Evolutionary conservation across 2,888 invertebrate genomes (phyloP).

Genomic region (Pollenia amentaria): DNA sequence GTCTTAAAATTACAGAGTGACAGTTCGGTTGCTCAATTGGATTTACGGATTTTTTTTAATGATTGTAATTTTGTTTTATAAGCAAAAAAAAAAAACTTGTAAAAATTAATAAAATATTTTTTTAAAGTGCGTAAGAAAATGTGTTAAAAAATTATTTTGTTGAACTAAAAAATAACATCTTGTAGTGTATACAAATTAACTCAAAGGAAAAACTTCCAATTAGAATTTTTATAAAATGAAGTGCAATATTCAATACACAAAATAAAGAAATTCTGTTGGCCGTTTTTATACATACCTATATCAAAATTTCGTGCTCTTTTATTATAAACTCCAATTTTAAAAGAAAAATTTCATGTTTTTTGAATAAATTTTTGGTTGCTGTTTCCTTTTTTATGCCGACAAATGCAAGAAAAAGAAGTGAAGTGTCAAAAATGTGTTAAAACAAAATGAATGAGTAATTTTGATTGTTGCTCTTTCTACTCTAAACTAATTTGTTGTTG

Average conservation of each 20-base stretch:
- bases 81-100: slow-evolving; percentile 27
- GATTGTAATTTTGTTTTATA: slow-evolving; percentile 34
- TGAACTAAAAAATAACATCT: not conserved
- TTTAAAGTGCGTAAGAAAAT: slow-evolving; percentile 40
- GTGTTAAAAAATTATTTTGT: not conserved
- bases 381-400: slow-evolving; percentile 66
- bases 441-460: slow-evolving; percentile 48
- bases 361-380: slow-evolving; percentile 67
- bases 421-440: slow-evolving; percentile 69
- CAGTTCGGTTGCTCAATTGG: slow-evolving; percentile 76
- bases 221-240: not conserved
- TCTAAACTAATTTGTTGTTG: not conserved
- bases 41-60: slow-evolving; percentile 61
- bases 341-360: slow-evolving; percentile 59
- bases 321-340: slow-evolving; percentile 24
- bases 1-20: slow-evolving; percentile 80
- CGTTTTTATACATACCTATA: not conserved
- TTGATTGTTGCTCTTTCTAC: not conserved
- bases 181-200: not conserved
- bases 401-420: slow-evolving; percentile 62
- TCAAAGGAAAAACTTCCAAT: slow-evolving; percentile 16
- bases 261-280: not conserved
- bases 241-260: not conserved
- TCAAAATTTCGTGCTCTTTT: not conserved
- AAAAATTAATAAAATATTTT: slow-evolving; percentile 17